Evolutionary conservation across 2,113 vertebrate genomes (phyloP).

Genomic region (Phylloscopus trochiloides): DNA sequence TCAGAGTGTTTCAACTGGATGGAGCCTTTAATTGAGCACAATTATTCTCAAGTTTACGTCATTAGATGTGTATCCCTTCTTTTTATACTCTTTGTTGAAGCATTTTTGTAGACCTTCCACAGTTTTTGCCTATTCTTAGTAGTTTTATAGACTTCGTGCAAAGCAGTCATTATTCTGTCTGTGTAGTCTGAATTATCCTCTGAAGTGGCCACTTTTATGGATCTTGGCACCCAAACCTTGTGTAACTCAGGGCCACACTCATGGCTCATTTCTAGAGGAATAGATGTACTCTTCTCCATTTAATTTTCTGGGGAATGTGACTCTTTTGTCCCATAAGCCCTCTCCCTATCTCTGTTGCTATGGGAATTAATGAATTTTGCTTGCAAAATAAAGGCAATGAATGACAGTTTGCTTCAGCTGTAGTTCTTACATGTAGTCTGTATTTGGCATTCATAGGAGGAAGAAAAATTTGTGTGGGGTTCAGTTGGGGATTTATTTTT

Average conservation of each 20-base stretch:
- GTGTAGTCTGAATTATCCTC: neutral
- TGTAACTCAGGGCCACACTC: neutral
- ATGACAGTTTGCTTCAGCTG: neutral
- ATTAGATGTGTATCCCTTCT: neutral
- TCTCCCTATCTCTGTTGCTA: neutral
- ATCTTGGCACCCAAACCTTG: neutral
- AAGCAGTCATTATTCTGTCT: constrained; percentile 26
- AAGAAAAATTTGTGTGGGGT: neutral
- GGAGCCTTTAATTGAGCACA: neutral
- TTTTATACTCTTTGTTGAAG: neutral
- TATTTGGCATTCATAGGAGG: neutral
- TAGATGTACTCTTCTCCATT: neutral
- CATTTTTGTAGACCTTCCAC: neutral
- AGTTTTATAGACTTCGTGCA: neutral
- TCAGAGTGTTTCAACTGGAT: neutral
- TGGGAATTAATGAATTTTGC: neutral
- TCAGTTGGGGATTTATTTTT: neutral
- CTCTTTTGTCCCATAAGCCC: neutral
- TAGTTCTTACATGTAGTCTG: neutral
- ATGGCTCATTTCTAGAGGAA: neutral
- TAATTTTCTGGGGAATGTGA: neutral
- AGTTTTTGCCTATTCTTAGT: neutral
- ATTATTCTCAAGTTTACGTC: neutral
- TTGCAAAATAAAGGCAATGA: neutral
- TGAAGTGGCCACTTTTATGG: neutral